These are phyloP conservation scores for Porites rus DNA, from an alignment of 92 coral and sea anemone species.

Conservation along the genomic window DNA sequence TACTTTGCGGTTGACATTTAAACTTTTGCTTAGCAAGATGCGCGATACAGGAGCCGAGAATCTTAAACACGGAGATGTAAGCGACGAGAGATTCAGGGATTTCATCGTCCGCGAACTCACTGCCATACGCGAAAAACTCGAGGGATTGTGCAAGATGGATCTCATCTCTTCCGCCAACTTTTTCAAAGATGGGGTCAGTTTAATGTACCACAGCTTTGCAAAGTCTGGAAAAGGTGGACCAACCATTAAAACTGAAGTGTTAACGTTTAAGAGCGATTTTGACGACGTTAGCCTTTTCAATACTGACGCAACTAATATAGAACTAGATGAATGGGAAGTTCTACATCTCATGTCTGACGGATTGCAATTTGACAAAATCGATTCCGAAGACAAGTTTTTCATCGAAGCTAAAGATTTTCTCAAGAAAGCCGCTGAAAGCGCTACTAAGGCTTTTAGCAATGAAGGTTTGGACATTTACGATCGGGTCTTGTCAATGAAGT, in stretches of 20 bases:
- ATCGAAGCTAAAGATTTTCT: conserved; percentile 62
- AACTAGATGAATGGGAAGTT: conserved; percentile 72
- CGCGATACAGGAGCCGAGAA: conserved; percentile 61
- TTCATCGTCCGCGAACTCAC: conserved; percentile 73
- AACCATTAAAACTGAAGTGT: conserved; percentile 43
- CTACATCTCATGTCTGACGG: conserved; percentile 62
- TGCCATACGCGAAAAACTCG: conserved; percentile 68
- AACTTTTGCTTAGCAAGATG: conserved; percentile 62
- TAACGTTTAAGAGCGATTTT: conserved; percentile 23
- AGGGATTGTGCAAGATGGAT: conserved; percentile 71
- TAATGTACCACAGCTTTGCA: conserved; percentile 61
- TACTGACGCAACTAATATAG: conserved; percentile 58
- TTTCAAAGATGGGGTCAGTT: conserved; percentile 72
- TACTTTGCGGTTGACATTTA: conserved; percentile 63
- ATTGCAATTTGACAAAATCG: conserved; percentile 45
- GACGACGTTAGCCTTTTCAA: conserved; percentile 42
- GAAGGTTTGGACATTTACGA: conserved; percentile 70
- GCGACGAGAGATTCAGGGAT: conserved; percentile 68
- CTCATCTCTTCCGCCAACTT: conserved; percentile 64
- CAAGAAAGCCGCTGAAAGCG: conserved; percentile 65
- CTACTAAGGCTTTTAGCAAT: conserved; percentile 67
- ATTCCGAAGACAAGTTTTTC: conserved; percentile 54
- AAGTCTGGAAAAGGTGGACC: conserved; percentile 48
- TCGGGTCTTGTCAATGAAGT: conserved; percentile 72
- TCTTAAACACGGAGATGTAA: conserved; percentile 71